These are phyloP conservation scores for Machaerirhynchus nigripectus DNA, from an alignment of 2,113 vertebrate species.

Conservation along the genomic window DNA sequence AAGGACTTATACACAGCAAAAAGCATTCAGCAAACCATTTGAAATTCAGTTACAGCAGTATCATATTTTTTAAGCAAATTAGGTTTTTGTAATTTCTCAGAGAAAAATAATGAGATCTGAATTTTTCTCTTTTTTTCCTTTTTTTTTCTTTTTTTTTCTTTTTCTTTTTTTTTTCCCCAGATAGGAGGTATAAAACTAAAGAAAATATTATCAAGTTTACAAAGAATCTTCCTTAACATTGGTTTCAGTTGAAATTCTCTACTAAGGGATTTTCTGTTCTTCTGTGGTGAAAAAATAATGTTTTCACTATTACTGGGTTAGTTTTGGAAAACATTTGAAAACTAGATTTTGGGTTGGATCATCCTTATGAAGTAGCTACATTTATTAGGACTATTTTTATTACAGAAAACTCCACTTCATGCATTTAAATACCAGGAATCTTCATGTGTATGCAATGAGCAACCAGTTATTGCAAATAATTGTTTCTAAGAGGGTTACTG, in stretches of 20 bases:
- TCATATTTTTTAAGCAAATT: not conserved
- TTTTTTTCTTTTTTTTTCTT: not conserved
- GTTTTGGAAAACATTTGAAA: not conserved
- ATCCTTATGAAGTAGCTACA: not conserved
- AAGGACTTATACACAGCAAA: not conserved
- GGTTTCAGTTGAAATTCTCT: not conserved
- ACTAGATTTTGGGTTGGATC: not conserved
- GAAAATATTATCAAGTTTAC: not conserved
- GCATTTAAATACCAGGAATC: not conserved
- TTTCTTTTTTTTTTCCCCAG: too few relatives aligned
- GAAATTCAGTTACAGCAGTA: not conserved
- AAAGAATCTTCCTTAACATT: not conserved
- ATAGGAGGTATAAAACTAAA: not conserved
- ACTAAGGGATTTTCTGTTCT: not conserved
- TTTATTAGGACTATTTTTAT: not conserved
- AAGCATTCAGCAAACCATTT: not conserved
- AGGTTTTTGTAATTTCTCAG: not conserved
- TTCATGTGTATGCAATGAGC: not conserved
- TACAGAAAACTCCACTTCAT: not conserved
- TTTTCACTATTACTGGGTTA: not conserved
- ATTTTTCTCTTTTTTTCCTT: not conserved
- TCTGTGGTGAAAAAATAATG: not conserved
- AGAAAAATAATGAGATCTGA: not conserved
- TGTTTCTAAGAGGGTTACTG: not conserved
- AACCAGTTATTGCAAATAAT: not conserved